Evolutionary conservation across 2,113 vertebrate genomes (phyloP), one percentile per base, ranked within the genome.

Genomic region (Eurystomus gularis): DNA sequence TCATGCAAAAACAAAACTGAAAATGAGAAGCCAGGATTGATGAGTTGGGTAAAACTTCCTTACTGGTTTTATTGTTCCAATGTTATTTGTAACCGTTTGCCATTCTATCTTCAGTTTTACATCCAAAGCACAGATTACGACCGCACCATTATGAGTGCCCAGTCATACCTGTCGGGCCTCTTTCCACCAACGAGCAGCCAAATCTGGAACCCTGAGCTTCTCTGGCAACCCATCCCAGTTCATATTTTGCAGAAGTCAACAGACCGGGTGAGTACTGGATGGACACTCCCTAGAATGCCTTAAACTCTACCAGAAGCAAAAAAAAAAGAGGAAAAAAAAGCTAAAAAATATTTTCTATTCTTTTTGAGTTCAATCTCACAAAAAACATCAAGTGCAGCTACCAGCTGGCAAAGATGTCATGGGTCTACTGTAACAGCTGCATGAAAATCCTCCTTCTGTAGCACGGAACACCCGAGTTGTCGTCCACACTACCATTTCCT

Each of bases 111-210:
- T 76, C 93, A 99, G 99, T 93, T 99, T 72, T 98, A 98, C 35
- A 95, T 99, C n/a, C 98, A 95, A 92, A 99, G 99, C 85, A 99
- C 99, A 19, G 99, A 99, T 86, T 95, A 98, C 10, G 99, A 99
- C 93, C 98, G 99, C 42, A 99, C 99, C n/a, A 97, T 99, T 93
- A 99, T 99, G 99, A 99, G 99, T 20, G 98, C 98, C 42, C 98
- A 98, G 96, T 97, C 97, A 44, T 98, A 98, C 84, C 98, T 99
- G 7, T 98, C 99, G 55, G 99, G 98, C 72, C 98, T 99, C 79
- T 99, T 98, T 94, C 98, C 98, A 82, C 99, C 98, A 15, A 94
- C 84, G n/a, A 97, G 96, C 57, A 88, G 73, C 31, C 97, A 98
- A 46, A 26, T 97, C 66, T 98, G 98, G 98, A 98, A 98, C 13